These are phyloP conservation scores for Pemphigus obesinymphae DNA, from an alignment of 1,140 invertebrate genomes.

Conservation along the genomic window DNA sequence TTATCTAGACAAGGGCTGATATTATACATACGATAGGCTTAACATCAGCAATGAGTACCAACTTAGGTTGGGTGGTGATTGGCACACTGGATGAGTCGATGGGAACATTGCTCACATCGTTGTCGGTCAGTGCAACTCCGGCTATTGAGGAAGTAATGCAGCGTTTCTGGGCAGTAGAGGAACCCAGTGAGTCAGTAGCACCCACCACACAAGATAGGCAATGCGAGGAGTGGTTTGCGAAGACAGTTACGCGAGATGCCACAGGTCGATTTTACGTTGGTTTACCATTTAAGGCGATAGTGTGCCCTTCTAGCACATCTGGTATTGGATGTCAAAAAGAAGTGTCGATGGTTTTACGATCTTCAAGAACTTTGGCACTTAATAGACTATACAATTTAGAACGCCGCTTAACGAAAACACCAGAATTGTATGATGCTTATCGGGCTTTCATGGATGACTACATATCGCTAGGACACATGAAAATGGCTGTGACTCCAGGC, in stretches of 20 bases:
- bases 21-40: not conserved
- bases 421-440: constrained; percentile 47
- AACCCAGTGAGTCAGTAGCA: not conserved
- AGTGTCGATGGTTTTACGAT: not conserved
- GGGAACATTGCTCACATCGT: not conserved
- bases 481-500: not conserved
- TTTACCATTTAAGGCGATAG: not conserved
- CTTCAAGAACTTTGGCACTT: constrained; percentile 43
- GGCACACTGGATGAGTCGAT: not conserved
- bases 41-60: not conserved
- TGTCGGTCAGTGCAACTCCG: not conserved
- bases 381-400: constrained; percentile 45
- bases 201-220: not conserved
- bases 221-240: not conserved
- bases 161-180: constrained; percentile 17
- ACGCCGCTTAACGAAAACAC: constrained; percentile 45
- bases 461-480: not conserved
- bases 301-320: not conserved
- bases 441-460: constrained; percentile 45
- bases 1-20: not conserved
- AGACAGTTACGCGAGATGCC: not conserved
- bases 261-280: not conserved
- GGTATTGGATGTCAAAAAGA: not conserved
- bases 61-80: constrained; percentile 13
- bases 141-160: not conserved